phyloP scores from a whole-genome alignment of 1,140 invertebrate species.

The Rhagoletis zephyria region DNA sequence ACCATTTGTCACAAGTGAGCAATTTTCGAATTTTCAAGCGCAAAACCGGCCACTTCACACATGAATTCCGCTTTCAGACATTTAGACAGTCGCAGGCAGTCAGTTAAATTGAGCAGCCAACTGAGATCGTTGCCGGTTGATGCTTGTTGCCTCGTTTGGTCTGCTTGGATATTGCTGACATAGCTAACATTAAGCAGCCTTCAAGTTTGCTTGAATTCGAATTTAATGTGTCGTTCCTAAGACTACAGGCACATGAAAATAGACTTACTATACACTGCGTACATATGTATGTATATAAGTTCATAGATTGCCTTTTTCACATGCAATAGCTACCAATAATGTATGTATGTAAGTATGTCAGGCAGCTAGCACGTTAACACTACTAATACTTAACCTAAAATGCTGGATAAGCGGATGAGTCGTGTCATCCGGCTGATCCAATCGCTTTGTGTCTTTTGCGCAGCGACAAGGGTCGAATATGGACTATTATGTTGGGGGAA shows the following conservation, averaged over 20 bases:
- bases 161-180: neutral
- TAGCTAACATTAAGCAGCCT: neutral
- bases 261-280: neutral
- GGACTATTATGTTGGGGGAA: neutral
- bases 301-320: neutral
- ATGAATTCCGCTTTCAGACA: conserved; percentile 43
- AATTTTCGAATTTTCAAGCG: conserved; percentile 40
- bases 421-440: conserved; percentile 27
- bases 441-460: neutral
- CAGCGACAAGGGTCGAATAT: neutral
- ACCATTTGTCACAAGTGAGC: conserved; percentile 46
- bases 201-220: conserved; percentile 34
- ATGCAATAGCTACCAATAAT: no score
- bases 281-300: neutral
- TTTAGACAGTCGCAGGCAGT: neutral
- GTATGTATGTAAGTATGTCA: neutral
- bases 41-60: conserved; percentile 44
- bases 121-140: neutral
- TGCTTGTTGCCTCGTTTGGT: neutral
- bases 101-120: neutral
- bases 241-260: neutral
- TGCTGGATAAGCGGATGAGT: conserved; percentile 31
- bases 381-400: neutral
- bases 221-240: conserved; percentile 36
- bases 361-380: neutral